Percentiles rank a stretch among this genome's conserved stretches.
phyloP scores from a whole-genome alignment of 2,797 vertebrate species.

The Cyclopterus lumpus region DNA sequence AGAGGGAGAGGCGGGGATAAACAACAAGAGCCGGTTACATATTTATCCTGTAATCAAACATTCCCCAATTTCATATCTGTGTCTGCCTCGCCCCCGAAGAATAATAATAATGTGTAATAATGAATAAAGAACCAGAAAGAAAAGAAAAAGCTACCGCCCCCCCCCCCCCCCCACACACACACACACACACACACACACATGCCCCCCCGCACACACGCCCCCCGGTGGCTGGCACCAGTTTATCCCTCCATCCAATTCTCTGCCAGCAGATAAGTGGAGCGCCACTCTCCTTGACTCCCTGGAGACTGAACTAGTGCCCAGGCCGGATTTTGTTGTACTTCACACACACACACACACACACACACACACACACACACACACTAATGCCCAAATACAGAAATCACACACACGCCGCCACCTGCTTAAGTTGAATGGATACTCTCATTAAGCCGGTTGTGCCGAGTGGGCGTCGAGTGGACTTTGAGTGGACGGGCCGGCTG shows the following conservation, averaged over 20 bases:
- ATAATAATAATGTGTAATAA: too few relatives aligned
- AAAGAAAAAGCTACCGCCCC: too few relatives aligned
- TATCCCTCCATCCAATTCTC: slow-evolving; percentile 48
- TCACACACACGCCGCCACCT: slow-evolving; percentile 47
- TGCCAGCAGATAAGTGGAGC: slow-evolving; percentile 73
- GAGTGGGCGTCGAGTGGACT: slow-evolving; percentile 40
- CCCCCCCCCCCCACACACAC: too few relatives aligned
- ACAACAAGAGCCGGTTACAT: slow-evolving; percentile 22
- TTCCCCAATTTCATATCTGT: too few relatives aligned
- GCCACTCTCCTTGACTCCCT: slow-evolving; percentile 50
- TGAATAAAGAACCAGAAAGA: too few relatives aligned
- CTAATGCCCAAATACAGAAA: slow-evolving; percentile 30
- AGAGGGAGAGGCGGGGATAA: background rate
- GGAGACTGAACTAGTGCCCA: slow-evolving; percentile 49
- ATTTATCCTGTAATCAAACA: slow-evolving; percentile 27
- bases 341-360: slow-evolving; percentile 22
- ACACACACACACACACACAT: too few relatives aligned
- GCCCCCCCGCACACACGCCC: too few relatives aligned
- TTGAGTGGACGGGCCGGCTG: slow-evolving; percentile 42
- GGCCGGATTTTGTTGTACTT: slow-evolving; percentile 62
- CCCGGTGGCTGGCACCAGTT: slow-evolving; percentile 56
- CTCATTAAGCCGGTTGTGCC: slow-evolving; percentile 46
- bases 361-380: slow-evolving; percentile 20
- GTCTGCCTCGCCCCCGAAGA: too few relatives aligned
- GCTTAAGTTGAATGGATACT: slow-evolving; percentile 55